Conservation (phyloP, 2,113 vertebrate species). For the Silurus meridionalis region DNA sequence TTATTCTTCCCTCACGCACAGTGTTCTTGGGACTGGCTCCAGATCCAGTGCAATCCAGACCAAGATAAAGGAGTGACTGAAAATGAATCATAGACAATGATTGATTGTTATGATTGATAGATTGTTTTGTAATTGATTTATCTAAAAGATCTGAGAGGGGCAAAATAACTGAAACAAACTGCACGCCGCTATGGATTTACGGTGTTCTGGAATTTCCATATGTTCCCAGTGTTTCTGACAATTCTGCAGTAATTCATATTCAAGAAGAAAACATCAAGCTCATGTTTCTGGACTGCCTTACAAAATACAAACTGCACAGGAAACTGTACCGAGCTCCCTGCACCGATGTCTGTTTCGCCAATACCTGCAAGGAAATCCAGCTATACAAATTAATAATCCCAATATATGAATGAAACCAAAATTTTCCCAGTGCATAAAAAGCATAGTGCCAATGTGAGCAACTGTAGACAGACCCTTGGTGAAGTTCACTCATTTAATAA, state of each 20-base stretch:
- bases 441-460: background rate
- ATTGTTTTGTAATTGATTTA: background rate
- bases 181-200: background rate
- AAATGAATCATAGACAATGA: background rate
- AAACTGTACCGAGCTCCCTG: background rate
- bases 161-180: background rate
- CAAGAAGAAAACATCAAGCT: slow-evolving; percentile 16
- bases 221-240: background rate
- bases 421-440: background rate
- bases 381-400: background rate
- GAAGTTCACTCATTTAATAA: background rate
- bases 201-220: background rate
- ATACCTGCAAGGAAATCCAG: background rate
- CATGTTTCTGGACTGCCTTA: background rate
- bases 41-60: background rate
- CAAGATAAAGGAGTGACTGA: background rate
- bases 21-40: background rate
- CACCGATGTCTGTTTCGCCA: background rate
- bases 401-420: background rate
- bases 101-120: background rate
- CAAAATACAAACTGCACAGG: background rate
- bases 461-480: background rate
- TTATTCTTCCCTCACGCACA: background rate
- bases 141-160: background rate
- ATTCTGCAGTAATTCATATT: background rate